Evolutionary conservation across 2,113 vertebrate species (phyloP), one percentile per base, ranked within the genome.

Genomic region (Eclectus roratus): DNA sequence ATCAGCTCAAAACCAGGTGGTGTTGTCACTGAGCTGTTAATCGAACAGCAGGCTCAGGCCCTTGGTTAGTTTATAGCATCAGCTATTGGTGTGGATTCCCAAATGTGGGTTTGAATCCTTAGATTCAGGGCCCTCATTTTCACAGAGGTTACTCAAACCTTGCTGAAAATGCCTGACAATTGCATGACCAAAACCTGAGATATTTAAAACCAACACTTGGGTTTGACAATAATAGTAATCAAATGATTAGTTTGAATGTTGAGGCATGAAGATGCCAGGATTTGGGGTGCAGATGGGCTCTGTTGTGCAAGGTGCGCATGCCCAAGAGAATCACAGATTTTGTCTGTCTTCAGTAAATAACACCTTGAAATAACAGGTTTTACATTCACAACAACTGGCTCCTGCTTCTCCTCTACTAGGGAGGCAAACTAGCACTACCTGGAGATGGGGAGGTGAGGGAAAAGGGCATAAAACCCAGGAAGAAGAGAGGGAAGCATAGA

Each of bases 181-280:
- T 35, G 9, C 28, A 5, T 16, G 63, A 21, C 31, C 3, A 2
- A 53, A 85, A 70, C 3, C 9, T 2, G 85, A 70, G 50, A 10
- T 15, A 3, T 49, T 64, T 73, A 66, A 86, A 70, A 35, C 21
- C 7, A 46, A 16, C 1, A 5, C 49, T 49, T 0, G 0, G 14
- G 25, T 55, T 35, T 89, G 61, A 50, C 21, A 80, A 8, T 1
- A 28, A 19, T 0, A 39, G 20, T 14, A 9, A 10, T 71, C 35
- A 64, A 66, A 33, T 14, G 14, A 49, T 74, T 21, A 25, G 33
- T 4, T 74, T 0, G 37, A 18, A 5, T 27, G 33, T 1, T 55
- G 28, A 58, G 65, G 29, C 21, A 9, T 5, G 24, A 44, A 76
- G 56, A 46, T 52, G 52, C 12, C 35, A 11, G 64, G 12, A 65